Percentiles rank a stretch among this genome's conserved stretches.
Conservation (phyloP, 2,888 invertebrate species). For the Yponomeuta sedellus region DNA sequence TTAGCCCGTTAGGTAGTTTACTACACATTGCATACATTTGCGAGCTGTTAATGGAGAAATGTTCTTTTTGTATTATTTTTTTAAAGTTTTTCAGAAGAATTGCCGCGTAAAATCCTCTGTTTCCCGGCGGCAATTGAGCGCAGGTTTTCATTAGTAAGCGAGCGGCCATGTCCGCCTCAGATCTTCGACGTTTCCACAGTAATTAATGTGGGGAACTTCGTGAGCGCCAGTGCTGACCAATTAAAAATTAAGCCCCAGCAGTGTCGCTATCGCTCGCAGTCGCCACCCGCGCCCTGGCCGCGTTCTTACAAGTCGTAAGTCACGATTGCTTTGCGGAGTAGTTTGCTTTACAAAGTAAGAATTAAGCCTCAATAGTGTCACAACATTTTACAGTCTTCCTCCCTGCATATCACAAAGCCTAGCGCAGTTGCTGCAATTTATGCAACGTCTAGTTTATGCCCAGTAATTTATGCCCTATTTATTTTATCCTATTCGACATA, state of each 20-base stretch:
- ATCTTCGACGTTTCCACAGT: slow-evolving; percentile 31
- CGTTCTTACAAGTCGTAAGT: background rate
- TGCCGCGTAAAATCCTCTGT: background rate
- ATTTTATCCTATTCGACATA: too few species aligned
- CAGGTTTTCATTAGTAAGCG: slow-evolving; percentile 11
- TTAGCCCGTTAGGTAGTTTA: background rate
- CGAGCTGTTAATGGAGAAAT: too few species aligned
- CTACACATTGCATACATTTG: too few species aligned
- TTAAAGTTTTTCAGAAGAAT: background rate
- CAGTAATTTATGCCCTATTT: too few species aligned
- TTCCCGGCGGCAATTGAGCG: background rate
- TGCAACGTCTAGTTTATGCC: too few species aligned
- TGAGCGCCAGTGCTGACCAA: slow-evolving; percentile 27
- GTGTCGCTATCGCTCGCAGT: slow-evolving; percentile 16
- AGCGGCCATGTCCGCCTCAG: slow-evolving; percentile 16
- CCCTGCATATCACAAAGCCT: too few species aligned
- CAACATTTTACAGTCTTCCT: too few species aligned
- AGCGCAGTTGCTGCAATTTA: too few species aligned
- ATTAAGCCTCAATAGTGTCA: too few species aligned
- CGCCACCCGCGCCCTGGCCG: background rate
- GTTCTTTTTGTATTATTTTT: background rate
- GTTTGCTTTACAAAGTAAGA: background rate
- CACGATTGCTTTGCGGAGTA: background rate
- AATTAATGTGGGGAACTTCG: slow-evolving; percentile 33
- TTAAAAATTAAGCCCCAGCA: slow-evolving; percentile 35